phyloP scores from a whole-genome alignment of 2,113 vertebrate species.

The Cyanoliseus patagonus region DNA sequence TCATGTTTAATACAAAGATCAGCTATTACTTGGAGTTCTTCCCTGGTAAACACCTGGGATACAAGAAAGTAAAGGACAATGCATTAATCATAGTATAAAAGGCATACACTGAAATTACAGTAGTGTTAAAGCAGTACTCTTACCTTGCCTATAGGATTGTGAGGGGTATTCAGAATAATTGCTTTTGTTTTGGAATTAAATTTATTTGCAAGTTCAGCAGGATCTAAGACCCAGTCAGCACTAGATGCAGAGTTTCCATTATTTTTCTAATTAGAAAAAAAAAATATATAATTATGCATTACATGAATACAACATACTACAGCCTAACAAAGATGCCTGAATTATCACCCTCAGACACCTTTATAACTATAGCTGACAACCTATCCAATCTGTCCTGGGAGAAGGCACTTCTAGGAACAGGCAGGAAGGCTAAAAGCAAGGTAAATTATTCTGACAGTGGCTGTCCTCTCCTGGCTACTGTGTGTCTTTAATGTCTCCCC shows the following conservation, averaged over 20 bases:
- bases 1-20: constrained; percentile 93
- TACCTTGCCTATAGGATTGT: constrained; percentile 95
- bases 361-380: neutral
- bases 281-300: neutral
- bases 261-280: constrained; percentile 71
- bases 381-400: neutral
- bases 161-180: constrained; percentile 93
- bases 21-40: constrained; percentile 90
- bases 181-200: constrained; percentile 95
- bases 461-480: neutral
- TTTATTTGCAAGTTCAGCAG: constrained; percentile 88
- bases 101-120: neutral
- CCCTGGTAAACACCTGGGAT: constrained; percentile 85
- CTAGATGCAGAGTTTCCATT: constrained; percentile 74
- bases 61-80: neutral
- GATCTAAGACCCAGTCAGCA: constrained; percentile 88
- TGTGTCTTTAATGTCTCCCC: neutral
- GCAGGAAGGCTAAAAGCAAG: neutral
- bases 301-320: neutral
- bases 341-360: neutral
- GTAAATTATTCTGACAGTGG: neutral
- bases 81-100: neutral
- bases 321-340: neutral
- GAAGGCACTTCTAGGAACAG: neutral
- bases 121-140: neutral